These are phyloP conservation scores for Dendropsophus ebraccatus DNA, from an alignment of 2,113 vertebrate species.

Conservation along the genomic window DNA sequence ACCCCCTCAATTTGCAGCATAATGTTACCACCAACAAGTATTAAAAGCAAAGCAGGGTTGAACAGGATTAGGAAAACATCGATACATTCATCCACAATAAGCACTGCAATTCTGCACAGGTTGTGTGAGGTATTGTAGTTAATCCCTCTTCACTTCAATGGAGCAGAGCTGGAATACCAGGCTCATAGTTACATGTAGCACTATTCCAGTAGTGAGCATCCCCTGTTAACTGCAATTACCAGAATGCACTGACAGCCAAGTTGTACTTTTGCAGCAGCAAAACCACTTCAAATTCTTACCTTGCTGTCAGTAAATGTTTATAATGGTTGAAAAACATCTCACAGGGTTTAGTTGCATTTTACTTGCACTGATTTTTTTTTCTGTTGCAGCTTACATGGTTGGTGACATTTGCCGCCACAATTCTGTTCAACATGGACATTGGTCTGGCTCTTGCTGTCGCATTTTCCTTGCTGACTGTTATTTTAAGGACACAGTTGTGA, in stretches of 20 bases:
- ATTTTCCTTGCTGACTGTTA: slow-evolving; percentile 86
- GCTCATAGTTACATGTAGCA: too few species aligned
- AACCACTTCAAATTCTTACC: too few species aligned
- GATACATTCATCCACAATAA: background rate
- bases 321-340: too few species aligned
- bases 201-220: too few species aligned
- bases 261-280: too few species aligned
- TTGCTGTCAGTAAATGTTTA: too few species aligned
- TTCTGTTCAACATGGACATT: slow-evolving; percentile 86
- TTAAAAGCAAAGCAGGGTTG: background rate
- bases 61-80: background rate
- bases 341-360: background rate
- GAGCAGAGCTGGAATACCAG: too few species aligned
- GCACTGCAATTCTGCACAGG: background rate
- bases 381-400: slow-evolving; percentile 82
- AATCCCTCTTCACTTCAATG: background rate
- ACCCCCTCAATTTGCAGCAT: background rate
- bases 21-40: background rate
- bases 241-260: too few species aligned
- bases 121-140: background rate
- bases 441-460: slow-evolving; percentile 80
- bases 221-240: too few species aligned
- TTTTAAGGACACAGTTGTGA: slow-evolving; percentile 91
- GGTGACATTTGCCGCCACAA: slow-evolving; percentile 83
- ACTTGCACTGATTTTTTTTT: background rate